Evolutionary conservation across 2,113 vertebrate species (phyloP), one percentile per base, ranked within the genome.

Genomic region (Heliornis fulica): DNA sequence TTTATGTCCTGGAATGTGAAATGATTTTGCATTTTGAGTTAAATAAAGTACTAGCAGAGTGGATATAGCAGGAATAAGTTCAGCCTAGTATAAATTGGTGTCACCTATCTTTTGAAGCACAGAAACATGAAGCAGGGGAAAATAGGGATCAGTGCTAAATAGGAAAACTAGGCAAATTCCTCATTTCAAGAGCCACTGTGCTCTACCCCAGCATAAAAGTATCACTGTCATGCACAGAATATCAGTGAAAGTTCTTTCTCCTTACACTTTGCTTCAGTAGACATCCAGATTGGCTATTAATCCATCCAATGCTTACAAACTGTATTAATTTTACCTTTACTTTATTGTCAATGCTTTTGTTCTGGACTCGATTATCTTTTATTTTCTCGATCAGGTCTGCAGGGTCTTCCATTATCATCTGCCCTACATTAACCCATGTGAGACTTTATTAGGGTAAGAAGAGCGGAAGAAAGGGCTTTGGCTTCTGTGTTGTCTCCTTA

Each of bases 1-100:
- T 69, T 93, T 80, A 59, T 38, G 54, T 77, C 40, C 51, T 80
- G 32, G 46, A 94, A 85, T 66, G 46, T 78, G 51, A 94, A 86
- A 88, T 64, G 31, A 14, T 51, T 93, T 94, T 95, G 43, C 59
- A 45, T 92, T 95, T 92, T 28, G 86, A 78, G 56, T 88, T 80
- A 88, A 94, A 87, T 83, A 88, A 91, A 64, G 38, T 69, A 50
- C 66, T 86, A 64, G n/a, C 50, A 80, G 38, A 75, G 53, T 65
- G 64, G 43, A 48, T 85, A 57, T 83, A 86, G 40, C 40, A 75
- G 38, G 51, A 88, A 41, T 78, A 63, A 83, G 43, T 90, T 93
- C 85, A 93, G 71, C 32, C 31, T 88, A n/a, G 17, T 48, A 51
- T 70, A 75, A 86, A 90, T 56, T 93, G 56, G 29, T 86, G 87